phyloP scores from a whole-genome alignment of 2,888 invertebrate genomes.

The Limnephilus marmoratus region DNA sequence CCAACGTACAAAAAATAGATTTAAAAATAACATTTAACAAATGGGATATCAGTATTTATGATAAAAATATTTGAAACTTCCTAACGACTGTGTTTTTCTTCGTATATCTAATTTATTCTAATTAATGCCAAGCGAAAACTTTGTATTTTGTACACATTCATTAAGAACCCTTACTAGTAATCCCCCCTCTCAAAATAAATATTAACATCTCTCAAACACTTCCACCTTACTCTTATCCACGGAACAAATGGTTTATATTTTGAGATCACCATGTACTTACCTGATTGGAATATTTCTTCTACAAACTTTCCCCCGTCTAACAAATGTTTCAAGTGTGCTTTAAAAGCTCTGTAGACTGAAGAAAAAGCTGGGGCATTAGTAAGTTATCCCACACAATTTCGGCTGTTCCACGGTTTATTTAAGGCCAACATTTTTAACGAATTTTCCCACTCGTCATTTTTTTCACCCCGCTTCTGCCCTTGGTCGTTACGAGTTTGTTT shows the following conservation, averaged over 20 bases:
- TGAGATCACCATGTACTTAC: not conserved
- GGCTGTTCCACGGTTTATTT: conserved; percentile 23
- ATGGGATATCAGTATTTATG: too few relatives aligned
- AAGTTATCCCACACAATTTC: not conserved
- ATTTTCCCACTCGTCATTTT: conserved; percentile 17
- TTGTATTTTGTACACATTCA: not conserved
- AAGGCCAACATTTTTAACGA: conserved; percentile 16
- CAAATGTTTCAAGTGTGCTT: conserved; percentile 3
- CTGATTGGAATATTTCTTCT: conserved; percentile 23
- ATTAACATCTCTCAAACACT: not conserved
- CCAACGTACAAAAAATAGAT: too few relatives aligned
- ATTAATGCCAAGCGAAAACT: too few relatives aligned
- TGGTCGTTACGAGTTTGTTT: not conserved
- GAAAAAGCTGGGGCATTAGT: conserved; percentile 11
- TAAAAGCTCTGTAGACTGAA: conserved; percentile 6
- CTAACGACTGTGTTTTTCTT: too few relatives aligned
- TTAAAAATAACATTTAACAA: too few relatives aligned
- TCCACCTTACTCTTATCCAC: not conserved
- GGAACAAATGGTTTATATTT: not conserved
- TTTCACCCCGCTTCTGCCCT: not conserved
- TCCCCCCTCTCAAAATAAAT: not conserved
- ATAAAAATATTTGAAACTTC: too few relatives aligned
- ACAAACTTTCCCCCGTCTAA: conserved; percentile 24
- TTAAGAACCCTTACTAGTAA: not conserved
- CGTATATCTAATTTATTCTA: too few relatives aligned